phyloP scores from a whole-genome alignment of 2,888 invertebrate species.

The Rhingia rostrata region DNA sequence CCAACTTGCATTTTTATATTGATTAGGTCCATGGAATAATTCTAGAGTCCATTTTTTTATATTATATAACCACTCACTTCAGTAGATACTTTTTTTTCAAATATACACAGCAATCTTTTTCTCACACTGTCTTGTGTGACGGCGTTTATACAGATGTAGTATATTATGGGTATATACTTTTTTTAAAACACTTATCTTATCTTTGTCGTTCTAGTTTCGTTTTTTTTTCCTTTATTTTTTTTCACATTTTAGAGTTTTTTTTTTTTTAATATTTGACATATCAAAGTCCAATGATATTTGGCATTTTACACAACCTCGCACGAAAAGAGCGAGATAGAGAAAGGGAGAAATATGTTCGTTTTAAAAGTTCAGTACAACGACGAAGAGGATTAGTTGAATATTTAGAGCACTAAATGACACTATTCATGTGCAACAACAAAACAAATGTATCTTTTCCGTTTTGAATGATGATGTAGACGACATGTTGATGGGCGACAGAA shows the following conservation, averaged over 20 bases:
- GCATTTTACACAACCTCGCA: slow-evolving; percentile 47
- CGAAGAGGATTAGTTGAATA: slow-evolving; percentile 18
- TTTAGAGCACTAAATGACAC: slow-evolving; percentile 59
- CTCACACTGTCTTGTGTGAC: slow-evolving; percentile 49
- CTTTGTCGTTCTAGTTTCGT: slow-evolving; percentile 59
- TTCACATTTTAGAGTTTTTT: slow-evolving; percentile 48
- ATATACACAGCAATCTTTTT: slow-evolving; percentile 44
- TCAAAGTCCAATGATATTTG: slow-evolving; percentile 66
- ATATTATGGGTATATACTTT: slow-evolving; percentile 8
- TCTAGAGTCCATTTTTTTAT: slow-evolving; percentile 50
- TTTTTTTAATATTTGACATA: slow-evolving; percentile 50
- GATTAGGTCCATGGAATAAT: slow-evolving; percentile 15
- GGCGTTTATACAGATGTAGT: slow-evolving; percentile 21
- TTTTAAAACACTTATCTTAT: slow-evolving; percentile 71
- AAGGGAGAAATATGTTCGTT: slow-evolving; percentile 1
- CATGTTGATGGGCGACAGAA: slow-evolving; percentile 53
- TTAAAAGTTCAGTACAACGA: slow-evolving; percentile 21
- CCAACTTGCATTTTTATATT: background rate
- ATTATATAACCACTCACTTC: slow-evolving; percentile 72
- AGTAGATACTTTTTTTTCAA: slow-evolving; percentile 46
- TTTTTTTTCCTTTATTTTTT: slow-evolving; percentile 48
- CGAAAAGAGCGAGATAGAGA: background rate
- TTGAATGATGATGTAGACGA: slow-evolving; percentile 26
- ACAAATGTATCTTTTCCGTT: slow-evolving; percentile 18
- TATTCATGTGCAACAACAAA: slow-evolving; percentile 17